Conservation (phyloP, 1,140 invertebrate species). For the Latrodectus geometricus region DNA sequence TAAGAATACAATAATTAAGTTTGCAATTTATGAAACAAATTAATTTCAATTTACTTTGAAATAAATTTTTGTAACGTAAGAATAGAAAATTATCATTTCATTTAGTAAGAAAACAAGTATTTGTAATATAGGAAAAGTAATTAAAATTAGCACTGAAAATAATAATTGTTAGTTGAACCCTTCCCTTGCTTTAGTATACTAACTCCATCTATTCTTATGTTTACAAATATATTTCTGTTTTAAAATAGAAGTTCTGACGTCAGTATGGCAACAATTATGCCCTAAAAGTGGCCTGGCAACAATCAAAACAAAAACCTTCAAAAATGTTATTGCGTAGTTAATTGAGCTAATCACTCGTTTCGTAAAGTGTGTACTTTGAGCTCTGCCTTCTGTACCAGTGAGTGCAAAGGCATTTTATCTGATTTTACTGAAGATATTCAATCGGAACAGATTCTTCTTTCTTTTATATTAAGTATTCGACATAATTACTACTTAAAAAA, state of each 20-base stretch:
- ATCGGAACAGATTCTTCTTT: slow-evolving; percentile 2
- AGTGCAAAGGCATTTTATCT: slow-evolving; percentile 62
- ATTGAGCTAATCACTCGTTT: not conserved
- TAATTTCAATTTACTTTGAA: too few relatives aligned
- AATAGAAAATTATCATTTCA: too few relatives aligned
- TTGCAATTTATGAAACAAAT: too few relatives aligned
- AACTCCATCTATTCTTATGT: too few relatives aligned
- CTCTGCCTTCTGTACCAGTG: slow-evolving; percentile 62
- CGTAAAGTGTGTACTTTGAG: slow-evolving; percentile 25
- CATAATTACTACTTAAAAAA: slow-evolving; percentile 6
- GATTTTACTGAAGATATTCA: slow-evolving; percentile 5
- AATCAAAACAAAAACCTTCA: slow-evolving; percentile 8
- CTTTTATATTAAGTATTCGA: slow-evolving; percentile 10
- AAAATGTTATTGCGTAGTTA: slow-evolving; percentile 26
- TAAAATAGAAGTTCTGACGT: not conserved
- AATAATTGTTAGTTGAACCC: too few relatives aligned
- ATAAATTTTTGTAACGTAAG: too few relatives aligned
- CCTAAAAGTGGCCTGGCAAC: slow-evolving; percentile 2
- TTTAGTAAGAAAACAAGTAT: too few relatives aligned
- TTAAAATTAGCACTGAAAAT: too few relatives aligned
- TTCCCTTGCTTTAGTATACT: too few relatives aligned
- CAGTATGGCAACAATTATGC: not conserved
- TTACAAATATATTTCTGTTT: too few relatives aligned
- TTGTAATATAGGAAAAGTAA: too few relatives aligned
- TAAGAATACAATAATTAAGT: too few relatives aligned